A percentile compares a stretch with the other conserved stretches of the same genome.
These are phyloP conservation scores for Petrocephalus schoutedeni DNA, from an alignment of 2,797 vertebrate genomes.

Conservation along the genomic window DNA sequence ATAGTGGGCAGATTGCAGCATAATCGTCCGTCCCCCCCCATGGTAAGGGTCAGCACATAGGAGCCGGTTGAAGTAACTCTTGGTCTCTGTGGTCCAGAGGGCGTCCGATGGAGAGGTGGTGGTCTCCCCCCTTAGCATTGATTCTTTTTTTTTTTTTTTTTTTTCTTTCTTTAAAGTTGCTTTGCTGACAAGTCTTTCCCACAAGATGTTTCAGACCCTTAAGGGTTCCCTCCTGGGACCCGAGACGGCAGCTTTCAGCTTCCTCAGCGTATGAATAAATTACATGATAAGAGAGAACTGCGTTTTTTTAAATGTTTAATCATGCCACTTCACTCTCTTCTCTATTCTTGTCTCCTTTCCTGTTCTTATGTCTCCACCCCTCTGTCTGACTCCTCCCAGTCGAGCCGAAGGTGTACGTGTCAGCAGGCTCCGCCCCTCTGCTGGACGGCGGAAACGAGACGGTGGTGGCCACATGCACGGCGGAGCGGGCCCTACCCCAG, in stretches of 20 bases:
- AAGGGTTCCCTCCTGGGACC: not conserved
- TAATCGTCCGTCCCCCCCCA: not conserved
- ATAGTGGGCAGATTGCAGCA: not conserved
- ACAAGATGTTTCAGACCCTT: not conserved
- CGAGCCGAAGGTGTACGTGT: conserved; percentile 87
- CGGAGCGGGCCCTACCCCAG: conserved; percentile 84
- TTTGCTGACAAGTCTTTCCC: not conserved
- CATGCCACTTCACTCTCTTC: not conserved
- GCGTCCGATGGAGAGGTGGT: not conserved
- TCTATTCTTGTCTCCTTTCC: not conserved
- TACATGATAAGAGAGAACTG: not conserved
- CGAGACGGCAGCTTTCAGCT: not conserved
- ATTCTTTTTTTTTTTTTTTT: not conserved
- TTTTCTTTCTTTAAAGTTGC: not conserved
- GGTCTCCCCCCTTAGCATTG: not conserved
- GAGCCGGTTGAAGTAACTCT: not conserved
- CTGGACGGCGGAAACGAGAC: conserved; percentile 88
- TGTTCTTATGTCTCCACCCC: not conserved
- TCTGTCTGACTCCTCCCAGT: conserved; percentile 57
- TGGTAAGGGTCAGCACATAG: not conserved
- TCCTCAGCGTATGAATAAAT: not conserved
- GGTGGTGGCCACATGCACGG: conserved; percentile 83
- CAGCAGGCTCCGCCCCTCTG: conserved; percentile 76
- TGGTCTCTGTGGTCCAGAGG: not conserved
- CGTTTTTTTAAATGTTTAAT: not conserved